Base-by-base conservation (phyloP, 2,797 vertebrate genomes). In the Cuniculus paca region DNA sequence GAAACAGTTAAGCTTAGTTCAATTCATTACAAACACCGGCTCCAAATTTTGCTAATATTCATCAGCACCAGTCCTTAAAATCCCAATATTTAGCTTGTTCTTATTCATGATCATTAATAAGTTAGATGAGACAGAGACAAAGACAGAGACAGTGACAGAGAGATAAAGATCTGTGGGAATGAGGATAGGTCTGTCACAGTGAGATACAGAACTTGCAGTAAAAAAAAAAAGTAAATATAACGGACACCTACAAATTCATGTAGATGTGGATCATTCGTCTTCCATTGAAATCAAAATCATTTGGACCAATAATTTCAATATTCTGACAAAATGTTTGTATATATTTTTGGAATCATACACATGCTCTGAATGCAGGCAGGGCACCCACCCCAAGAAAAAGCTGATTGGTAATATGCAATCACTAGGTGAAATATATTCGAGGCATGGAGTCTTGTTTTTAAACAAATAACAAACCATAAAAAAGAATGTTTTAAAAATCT, bases 291-390 rank as follows among this genome's bases (percentile, higher is more conserved):
- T 6, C 45, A 86, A 50, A 72, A 83, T 61, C 20, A 42, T 72
- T 91, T 84, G n/a, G 2, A 24, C 88, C 65, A 82, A n/a, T 75
- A 87, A 92, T 54, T 85, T 81, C 31, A 88, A 26, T 54, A 52
- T 65, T 68, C 13, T 48, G 24, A 12, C 17, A 82, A 48, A 79
- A 79, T 61, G 4, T 52, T n/a, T 74, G 31, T 7, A 24, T 12
- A 31, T 0, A 48, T 42, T 12, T 77, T 56, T 75, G 16, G 65
- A 84, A 85, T 72, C 2, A 77, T 52, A 34, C 77, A 48, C 26
- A 72, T 31, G 24, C 13, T 85, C 74, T 85, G 36, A 90, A 88
- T 77, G 61, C 6, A 56, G 14, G 7, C 36, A 58, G 19, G 5
- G 0, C 1, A 39, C 63, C 0, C 0, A 56, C 16, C 89, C 24